Base-by-base conservation (phyloP, 2,888 invertebrate genomes). In the Catonia carolina region DNA sequence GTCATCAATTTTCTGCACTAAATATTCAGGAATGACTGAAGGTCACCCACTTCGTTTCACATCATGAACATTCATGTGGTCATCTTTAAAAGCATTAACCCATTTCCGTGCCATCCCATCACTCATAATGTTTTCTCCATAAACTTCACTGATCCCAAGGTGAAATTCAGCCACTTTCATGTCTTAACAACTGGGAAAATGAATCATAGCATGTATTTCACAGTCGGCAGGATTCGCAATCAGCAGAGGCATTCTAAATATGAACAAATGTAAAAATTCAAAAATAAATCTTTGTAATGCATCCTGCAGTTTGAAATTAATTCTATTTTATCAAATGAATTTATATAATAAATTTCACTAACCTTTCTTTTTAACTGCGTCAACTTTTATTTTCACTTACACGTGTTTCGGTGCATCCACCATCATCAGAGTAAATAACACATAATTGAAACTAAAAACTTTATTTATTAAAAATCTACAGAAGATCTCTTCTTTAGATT, bases 101-200 rank as follows among this genome's bases (percentile, higher is more conserved):
- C 61, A 62, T 59, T 60, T 62, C 39, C 61, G 35, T n/a, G 61
- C 61, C 55, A 60, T 62, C 55, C 60, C 58, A 60, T 65, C 60
- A 49, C 58, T 64, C 61, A 57, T 61, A 57, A 58, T 52, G 51
- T 60, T 64, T 57, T 58, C 12, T 45, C 59, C 63, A 49, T 64
- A 64, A 15, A 64, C 63, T 57, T 61, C 61, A 59, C 56, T 49
- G 31, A 64, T 54, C 54, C 63, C 45, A 39, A 53, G 63, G 62
- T 64, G 60, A 60, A 63, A 62, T 42, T 65, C 61, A 36, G 51
- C 51, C 12, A 61, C 49, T 54, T 60, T 58, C 27, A 64, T 27
- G 60, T 42, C 56, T 60, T 56, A 58, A 53, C 60, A 52, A 49
- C 45, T 62, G 17, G 60, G 54, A 64, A 64, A 62, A 22, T 57